Conservation (phyloP, 1,140 invertebrate species). For the Trichomalopsis sarcophagae region DNA sequence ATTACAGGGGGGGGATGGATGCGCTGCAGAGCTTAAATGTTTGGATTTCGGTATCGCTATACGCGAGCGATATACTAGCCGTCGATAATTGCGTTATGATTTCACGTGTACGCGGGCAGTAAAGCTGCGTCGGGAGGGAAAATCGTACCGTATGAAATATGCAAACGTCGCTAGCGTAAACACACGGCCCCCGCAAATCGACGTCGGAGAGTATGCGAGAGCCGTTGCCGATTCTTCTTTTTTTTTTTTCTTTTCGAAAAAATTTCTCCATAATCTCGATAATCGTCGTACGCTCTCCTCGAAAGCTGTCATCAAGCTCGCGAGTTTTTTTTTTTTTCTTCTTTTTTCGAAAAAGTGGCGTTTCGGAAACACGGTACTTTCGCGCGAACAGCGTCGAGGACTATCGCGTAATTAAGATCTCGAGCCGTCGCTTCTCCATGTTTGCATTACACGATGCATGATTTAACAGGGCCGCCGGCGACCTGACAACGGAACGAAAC, state of each 20-base stretch:
- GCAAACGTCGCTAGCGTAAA: conserved; percentile 29
- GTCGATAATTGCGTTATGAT: not conserved
- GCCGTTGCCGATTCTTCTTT: not conserved
- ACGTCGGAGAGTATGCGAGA: not conserved
- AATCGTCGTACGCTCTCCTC: no score
- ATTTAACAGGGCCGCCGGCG: conserved; percentile 55
- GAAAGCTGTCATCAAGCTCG: not conserved
- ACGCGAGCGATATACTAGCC: no score
- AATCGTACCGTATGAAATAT: conserved; percentile 45
- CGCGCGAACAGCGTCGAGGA: conserved; percentile 49
- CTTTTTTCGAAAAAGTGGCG: not conserved
- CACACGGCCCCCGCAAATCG: conserved; percentile 6
- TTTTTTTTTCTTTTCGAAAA: not conserved
- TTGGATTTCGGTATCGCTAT: conserved; percentile 33
- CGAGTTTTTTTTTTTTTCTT: not conserved
- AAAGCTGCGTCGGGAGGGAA: conserved; percentile 16
- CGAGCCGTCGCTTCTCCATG: conserved; percentile 40
- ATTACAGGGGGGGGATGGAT: conserved; percentile 35
- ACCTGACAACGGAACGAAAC: conserved; percentile 45
- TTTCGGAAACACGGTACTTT: conserved; percentile 15
- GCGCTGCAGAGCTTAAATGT: conserved; percentile 17
- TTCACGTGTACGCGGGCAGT: not conserved
- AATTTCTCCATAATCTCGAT: no score
- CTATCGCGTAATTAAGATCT: conserved; percentile 70
- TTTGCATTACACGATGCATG: conserved; percentile 62